Percentiles rank a stretch among this genome's conserved stretches.
These are phyloP conservation scores for Rhincodon typus DNA, from an alignment of 2,797 vertebrate species.

Conservation along the genomic window DNA sequence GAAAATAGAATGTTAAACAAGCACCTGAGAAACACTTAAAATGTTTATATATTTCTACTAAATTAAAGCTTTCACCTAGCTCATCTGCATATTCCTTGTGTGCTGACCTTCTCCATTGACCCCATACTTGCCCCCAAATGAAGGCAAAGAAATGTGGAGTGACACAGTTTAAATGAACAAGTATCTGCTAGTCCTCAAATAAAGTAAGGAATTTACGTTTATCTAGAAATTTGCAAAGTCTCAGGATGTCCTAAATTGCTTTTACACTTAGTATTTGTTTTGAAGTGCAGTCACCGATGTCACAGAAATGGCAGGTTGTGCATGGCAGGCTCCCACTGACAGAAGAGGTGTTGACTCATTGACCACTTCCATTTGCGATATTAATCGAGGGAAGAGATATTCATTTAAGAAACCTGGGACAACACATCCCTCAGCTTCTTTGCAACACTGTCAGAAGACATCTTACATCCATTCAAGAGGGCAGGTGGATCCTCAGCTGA, in stretches of 20 bases:
- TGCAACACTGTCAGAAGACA: no score
- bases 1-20: not conserved
- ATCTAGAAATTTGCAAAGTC: not conserved
- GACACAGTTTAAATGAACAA: not conserved
- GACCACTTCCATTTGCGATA: not conserved
- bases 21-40: not conserved
- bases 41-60: not conserved
- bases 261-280: not conserved
- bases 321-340: no score
- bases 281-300: not conserved
- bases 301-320: not conserved
- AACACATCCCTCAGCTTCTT: not conserved
- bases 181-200: not conserved
- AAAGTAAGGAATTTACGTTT: not conserved
- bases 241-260: not conserved
- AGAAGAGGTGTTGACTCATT: not conserved
- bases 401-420: not conserved
- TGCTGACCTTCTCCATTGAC: not conserved
- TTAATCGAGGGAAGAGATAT: not conserved
- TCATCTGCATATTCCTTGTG: not conserved
- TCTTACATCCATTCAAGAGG: not conserved
- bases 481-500: not conserved
- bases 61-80: not conserved
- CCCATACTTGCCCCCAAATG: not conserved
- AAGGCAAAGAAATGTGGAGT: not conserved